Conservation (phyloP, 2,113 vertebrate genomes). For the Perccottus glenii region DNA sequence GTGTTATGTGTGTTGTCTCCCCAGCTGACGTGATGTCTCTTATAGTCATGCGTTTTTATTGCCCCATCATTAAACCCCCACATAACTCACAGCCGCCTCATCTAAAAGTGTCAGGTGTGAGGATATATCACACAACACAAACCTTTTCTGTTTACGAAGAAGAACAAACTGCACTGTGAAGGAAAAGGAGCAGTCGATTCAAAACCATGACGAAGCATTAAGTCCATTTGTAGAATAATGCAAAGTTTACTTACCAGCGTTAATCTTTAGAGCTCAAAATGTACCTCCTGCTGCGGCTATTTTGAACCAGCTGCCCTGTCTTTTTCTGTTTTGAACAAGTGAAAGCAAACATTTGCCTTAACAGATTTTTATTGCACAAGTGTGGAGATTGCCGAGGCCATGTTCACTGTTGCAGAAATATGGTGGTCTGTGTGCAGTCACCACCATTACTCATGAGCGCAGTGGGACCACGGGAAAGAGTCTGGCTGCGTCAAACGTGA, state of each 20-base stretch:
- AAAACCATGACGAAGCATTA: conserved; percentile 28
- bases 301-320: conserved; percentile 42
- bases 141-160: conserved; percentile 44
- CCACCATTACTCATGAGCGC: conserved; percentile 63
- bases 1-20: neutral
- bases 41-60: conserved; percentile 52
- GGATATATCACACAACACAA: conserved; percentile 45
- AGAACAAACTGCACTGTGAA: conserved; percentile 35
- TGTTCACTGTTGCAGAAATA: conserved; percentile 63
- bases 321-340: conserved; percentile 39
- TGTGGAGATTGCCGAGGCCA: conserved; percentile 17
- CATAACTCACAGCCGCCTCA: conserved; percentile 53
- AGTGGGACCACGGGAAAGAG: conserved; percentile 38
- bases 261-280: conserved; percentile 36
- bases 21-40: conserved; percentile 37
- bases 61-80: conserved; percentile 44
- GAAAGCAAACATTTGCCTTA: conserved; percentile 33
- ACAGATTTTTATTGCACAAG: neutral
- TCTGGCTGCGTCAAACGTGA: conserved; percentile 56
- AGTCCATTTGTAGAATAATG: conserved; percentile 32
- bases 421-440: conserved; percentile 52
- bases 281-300: conserved; percentile 46
- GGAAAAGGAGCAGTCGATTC: conserved; percentile 42
- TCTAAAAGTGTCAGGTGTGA: conserved; percentile 30
- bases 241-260: conserved; percentile 33